Conservation (phyloP, 92 coral and sea anemone genomes). For the Actinernus sp. region DNA sequence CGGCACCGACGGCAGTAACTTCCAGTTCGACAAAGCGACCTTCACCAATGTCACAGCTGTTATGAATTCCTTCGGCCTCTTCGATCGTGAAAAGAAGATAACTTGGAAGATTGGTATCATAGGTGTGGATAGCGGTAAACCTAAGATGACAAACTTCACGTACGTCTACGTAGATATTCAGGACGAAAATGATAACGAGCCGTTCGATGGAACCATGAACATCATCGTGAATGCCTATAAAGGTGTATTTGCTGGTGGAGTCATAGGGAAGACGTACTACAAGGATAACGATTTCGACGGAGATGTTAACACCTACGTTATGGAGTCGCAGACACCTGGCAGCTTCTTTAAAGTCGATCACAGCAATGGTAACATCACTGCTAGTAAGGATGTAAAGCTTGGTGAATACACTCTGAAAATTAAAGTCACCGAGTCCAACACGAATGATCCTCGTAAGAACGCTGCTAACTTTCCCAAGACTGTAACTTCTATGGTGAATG, state of each 20-base stretch:
- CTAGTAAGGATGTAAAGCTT: constrained; percentile 45
- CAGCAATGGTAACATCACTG: constrained; percentile 74
- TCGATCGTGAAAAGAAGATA: constrained; percentile 58
- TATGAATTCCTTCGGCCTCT: constrained; percentile 61
- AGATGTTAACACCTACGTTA: constrained; percentile 67
- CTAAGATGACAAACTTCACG: constrained; percentile 58
- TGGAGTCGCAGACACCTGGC: constrained; percentile 46
- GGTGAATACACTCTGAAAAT: constrained; percentile 62
- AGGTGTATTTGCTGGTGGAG: constrained; percentile 84
- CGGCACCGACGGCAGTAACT: constrained; percentile 36
- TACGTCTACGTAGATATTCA: constrained; percentile 68
- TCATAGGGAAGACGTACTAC: constrained; percentile 86
- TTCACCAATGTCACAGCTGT: constrained; percentile 51
- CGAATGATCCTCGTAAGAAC: constrained; percentile 6
- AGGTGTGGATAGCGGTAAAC: constrained; percentile 81
- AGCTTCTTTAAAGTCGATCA: constrained; percentile 57
- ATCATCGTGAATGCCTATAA: constrained; percentile 84
- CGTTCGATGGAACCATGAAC: constrained; percentile 70
- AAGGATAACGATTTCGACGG: constrained; percentile 81
- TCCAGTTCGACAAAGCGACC: constrained; percentile 39
- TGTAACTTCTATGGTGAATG: constrained; percentile 65
- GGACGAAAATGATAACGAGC: constrained; percentile 74
- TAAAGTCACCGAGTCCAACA: constrained; percentile 53
- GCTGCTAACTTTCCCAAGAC: constrained; percentile 57
- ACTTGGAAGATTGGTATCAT: constrained; percentile 68